Evolutionary conservation across 1,140 invertebrate species (phyloP).

Genomic region (Piezodorus guildinii): DNA sequence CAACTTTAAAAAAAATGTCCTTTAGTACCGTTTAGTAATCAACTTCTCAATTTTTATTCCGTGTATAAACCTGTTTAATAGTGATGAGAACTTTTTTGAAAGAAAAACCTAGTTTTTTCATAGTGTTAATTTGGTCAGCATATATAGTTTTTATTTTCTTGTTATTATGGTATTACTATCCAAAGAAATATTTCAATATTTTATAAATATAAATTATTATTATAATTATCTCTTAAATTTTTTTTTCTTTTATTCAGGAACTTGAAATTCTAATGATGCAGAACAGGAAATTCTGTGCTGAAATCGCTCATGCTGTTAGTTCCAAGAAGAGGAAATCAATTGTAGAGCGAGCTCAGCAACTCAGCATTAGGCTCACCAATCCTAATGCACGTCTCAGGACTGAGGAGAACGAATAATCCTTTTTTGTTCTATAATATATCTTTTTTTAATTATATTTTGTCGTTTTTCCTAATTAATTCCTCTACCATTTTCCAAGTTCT

Average conservation of each 20-base stretch:
- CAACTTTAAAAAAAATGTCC: no score
- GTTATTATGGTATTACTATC: no score
- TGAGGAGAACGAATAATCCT: slow-evolving; percentile 88
- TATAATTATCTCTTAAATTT: no score
- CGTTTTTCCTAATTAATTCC: neutral
- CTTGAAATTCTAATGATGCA: slow-evolving; percentile 98
- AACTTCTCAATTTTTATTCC: no score
- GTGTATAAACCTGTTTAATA: no score
- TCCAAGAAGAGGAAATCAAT: slow-evolving; percentile 93
- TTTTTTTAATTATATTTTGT: slow-evolving; percentile 1
- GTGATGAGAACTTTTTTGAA: no score
- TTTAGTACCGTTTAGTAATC: no score
- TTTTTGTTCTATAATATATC: slow-evolving; percentile 12
- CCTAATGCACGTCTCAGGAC: slow-evolving; percentile 88
- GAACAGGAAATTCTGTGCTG: slow-evolving; percentile 91
- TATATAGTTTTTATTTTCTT: no score
- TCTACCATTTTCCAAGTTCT: neutral
- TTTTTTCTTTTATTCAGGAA: slow-evolving; percentile 68
- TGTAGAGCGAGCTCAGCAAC: slow-evolving; percentile 90
- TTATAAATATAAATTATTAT: no score
- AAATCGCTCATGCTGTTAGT: slow-evolving; percentile 93
- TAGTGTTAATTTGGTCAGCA: no score
- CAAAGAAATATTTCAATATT: no score
- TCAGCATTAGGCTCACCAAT: slow-evolving; percentile 92
- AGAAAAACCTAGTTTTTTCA: no score